Evolutionary conservation across 2,113 vertebrate genomes (phyloP), one percentile per base, ranked within the genome.

Genomic region (Platichthys flesus): DNA sequence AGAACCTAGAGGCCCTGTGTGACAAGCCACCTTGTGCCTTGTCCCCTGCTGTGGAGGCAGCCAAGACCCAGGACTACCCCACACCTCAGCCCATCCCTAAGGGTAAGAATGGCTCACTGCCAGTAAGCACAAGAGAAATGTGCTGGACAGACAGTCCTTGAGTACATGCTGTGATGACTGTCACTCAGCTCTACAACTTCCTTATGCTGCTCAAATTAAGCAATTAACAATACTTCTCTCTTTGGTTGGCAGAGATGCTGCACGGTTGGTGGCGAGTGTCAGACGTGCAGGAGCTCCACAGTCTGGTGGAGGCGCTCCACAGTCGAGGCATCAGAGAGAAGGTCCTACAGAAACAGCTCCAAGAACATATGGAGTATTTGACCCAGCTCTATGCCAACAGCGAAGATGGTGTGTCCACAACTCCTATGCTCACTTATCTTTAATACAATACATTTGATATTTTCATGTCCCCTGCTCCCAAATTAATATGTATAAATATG

Each of bases 181-280:
- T 61, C 70, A 71, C 24, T 82, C 45, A 70, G 9, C 61, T 26
- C 15, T 24, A 31, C 5, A 37, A 37, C 14, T 60, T 62, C 3
- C 3, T 10, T 57, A 8, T 35, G 7, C 35, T 42, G 9, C 20
- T 77, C 14, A 54, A 70, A 56, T 49, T 14, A 24, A 73, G 67
- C 52, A 35, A 20, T 52, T 18, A 15, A 63, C 26, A 54, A 47
- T 51, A 23, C 45, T 71, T 47, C 7, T 31, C 24, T 51, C 52
- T 62, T 83, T 45, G 67, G 21, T 79, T 82, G 77, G 45, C 79
- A 99, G 97, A 97, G 93, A 97, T 98, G 97, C 94, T 95, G 37
- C 93, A 92, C 64, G 97, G 97, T 76, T 99, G 98, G 98, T 99
- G 98, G 98, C 96, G 95, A 86, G 95, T 99, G 89, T 95, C 96